A percentile compares a stretch with the other conserved stretches of the same genome.
Evolutionary conservation across 2,888 invertebrate genomes (phyloP).

Genomic region (Drosophila antonietae): DNA sequence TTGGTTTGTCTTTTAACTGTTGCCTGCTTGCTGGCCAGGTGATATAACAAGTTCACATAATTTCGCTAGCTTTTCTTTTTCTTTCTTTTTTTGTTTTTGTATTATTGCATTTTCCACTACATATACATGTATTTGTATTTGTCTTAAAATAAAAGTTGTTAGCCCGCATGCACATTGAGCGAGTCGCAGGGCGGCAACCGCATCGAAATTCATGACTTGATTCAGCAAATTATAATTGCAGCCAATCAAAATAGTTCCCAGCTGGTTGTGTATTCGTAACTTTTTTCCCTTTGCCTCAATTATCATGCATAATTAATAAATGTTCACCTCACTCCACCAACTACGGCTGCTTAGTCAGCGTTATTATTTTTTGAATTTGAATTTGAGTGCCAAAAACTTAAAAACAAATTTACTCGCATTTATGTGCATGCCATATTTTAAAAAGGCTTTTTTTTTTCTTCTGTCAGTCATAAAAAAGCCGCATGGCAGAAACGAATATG

Average conservation of each 20-base stretch:
- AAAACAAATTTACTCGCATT: slow-evolving; percentile 20
- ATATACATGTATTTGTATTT: slow-evolving; percentile 17
- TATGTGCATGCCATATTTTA: slow-evolving; percentile 8
- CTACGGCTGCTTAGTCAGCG: slow-evolving; percentile 49
- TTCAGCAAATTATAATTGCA: slow-evolving; percentile 55
- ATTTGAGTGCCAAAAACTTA: slow-evolving; percentile 36
- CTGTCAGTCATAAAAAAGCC: slow-evolving; percentile 26
- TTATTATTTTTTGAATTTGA: slow-evolving; percentile 22
- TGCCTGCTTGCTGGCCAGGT: slow-evolving; percentile 46
- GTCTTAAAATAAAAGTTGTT: slow-evolving; percentile 49
- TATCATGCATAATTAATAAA: slow-evolving; percentile 70
- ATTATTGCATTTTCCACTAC: slow-evolving; percentile 31
- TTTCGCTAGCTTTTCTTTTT: slow-evolving; percentile 62
- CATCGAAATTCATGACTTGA: slow-evolving; percentile 52
- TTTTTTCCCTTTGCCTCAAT: slow-evolving; percentile 39
- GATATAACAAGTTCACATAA: slow-evolving; percentile 75
- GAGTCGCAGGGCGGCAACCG: slow-evolving; percentile 58
- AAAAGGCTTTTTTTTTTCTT: background rate
- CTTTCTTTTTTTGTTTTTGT: slow-evolving; percentile 37
- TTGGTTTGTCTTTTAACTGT: slow-evolving; percentile 23
- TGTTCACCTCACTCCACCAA: slow-evolving; percentile 16
- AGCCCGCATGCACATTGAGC: slow-evolving; percentile 38
- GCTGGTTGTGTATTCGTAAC: slow-evolving; percentile 19
- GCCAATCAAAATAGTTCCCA: slow-evolving; percentile 56
- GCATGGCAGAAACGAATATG: background rate